Percentiles rank a stretch among this genome's conserved stretches.
phyloP scores from a whole-genome alignment of 2,888 invertebrate genomes.

The Eutolmus rufibarbis region DNA sequence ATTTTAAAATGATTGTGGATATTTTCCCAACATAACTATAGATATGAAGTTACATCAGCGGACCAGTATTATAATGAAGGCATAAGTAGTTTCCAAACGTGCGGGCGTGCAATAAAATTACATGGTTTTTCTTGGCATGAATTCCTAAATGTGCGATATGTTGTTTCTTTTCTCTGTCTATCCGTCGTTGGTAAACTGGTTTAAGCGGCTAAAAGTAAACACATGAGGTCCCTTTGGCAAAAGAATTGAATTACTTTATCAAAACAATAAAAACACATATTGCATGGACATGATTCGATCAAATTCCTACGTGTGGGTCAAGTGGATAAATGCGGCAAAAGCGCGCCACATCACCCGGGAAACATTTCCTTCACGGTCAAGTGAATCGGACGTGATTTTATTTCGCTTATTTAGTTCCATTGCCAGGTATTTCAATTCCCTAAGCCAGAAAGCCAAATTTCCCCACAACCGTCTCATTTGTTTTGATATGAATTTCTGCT shows the following conservation, averaged over 20 bases:
- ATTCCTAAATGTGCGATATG: neutral
- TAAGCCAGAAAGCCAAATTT: neutral
- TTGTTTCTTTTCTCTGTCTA: neutral
- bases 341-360: neutral
- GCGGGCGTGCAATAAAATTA: neutral
- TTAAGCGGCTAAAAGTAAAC: neutral
- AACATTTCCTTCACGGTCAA: neutral
- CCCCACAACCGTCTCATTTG: neutral
- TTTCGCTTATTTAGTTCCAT: neutral
- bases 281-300: neutral
- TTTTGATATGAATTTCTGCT: neutral
- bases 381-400: neutral
- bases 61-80: neutral
- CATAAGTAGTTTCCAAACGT: neutral
- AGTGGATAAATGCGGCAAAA: neutral
- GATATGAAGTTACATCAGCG: neutral
- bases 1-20: neutral
- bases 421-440: neutral
- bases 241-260: neutral
- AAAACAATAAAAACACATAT: neutral
- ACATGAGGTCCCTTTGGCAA: neutral
- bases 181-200: neutral
- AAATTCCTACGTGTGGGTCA: constrained; percentile 21
- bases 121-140: neutral
- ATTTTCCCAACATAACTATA: neutral